These are phyloP conservation scores for Phaedon cochleariae DNA, from an alignment of 2,888 invertebrate genomes.

Conservation along the genomic window DNA sequence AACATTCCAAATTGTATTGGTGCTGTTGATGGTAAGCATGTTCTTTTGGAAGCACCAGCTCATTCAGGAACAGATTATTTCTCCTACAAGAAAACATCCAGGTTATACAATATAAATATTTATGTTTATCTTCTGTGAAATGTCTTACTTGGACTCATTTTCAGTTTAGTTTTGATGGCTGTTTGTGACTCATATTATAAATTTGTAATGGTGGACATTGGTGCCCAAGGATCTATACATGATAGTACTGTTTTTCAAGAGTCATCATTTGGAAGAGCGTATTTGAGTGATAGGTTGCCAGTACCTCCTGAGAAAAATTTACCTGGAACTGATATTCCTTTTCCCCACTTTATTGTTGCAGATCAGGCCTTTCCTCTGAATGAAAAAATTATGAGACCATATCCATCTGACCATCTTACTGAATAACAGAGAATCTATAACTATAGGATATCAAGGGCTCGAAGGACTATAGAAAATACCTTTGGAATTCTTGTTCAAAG, in stretches of 20 bases:
- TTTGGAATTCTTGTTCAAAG: not conserved
- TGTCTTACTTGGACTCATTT: too few species aligned
- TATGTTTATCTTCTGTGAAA: too few species aligned
- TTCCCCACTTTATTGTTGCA: not conserved
- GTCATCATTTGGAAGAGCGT: not conserved
- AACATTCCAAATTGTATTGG: too few species aligned
- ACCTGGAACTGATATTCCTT: constrained; percentile 2
- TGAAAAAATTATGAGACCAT: not conserved
- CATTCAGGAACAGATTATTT: constrained; percentile 2
- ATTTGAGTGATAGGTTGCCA: not conserved
- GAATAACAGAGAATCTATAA: not conserved
- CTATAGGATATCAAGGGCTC: too few species aligned
- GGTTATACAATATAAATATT: not conserved
- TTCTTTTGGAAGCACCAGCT: not conserved
- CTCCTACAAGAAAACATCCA: constrained; percentile 5
- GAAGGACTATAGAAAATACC: not conserved
- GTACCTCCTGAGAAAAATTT: not conserved
- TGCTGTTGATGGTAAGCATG: not conserved
- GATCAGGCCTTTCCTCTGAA: not conserved
- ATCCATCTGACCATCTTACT: not conserved
- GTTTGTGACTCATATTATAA: not conserved
- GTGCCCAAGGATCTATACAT: not conserved
- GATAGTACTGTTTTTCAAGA: constrained; percentile 1
- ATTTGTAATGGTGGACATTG: not conserved
- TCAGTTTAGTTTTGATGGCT: constrained; percentile 6